A percentile compares a stretch with the other conserved stretches of the same genome.
These are phyloP conservation scores for Amphipyra tragopoginis DNA, from an alignment of 2,888 invertebrate species.

Conservation along the genomic window DNA sequence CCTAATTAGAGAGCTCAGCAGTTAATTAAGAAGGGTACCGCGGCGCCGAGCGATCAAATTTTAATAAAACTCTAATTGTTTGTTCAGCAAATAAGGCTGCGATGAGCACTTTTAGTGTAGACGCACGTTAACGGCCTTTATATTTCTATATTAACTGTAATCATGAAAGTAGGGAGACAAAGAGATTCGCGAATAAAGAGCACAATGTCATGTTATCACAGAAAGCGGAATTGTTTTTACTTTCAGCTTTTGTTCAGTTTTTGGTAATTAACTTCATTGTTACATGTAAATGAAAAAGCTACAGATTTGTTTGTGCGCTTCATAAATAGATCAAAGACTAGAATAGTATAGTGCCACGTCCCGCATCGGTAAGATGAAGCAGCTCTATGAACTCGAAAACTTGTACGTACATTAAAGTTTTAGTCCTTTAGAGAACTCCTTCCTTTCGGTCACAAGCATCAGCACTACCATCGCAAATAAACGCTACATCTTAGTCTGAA, in stretches of 20 bases:
- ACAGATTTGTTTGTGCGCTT: slow-evolving; percentile 28
- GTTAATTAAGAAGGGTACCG: slow-evolving; percentile 57
- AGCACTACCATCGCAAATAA: slow-evolving; percentile 30
- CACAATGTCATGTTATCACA: slow-evolving; percentile 46
- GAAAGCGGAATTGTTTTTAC: slow-evolving; percentile 42
- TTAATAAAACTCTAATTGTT: slow-evolving; percentile 60
- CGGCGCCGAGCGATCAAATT: slow-evolving; percentile 52
- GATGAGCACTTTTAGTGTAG: slow-evolving; percentile 38
- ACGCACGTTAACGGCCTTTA: slow-evolving; percentile 26
- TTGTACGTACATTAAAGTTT: slow-evolving; percentile 32
- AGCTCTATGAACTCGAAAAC: slow-evolving; percentile 32
- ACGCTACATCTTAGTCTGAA: slow-evolving; percentile 15
- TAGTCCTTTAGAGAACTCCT: slow-evolving; percentile 14
- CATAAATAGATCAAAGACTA: slow-evolving; percentile 24
- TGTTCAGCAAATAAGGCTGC: slow-evolving; percentile 37
- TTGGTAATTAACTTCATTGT: slow-evolving; percentile 46
- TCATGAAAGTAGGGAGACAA: slow-evolving; percentile 38
- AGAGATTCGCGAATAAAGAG: slow-evolving; percentile 47
- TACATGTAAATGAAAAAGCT: slow-evolving; percentile 40
- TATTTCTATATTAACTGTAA: slow-evolving; percentile 36
- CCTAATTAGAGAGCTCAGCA: slow-evolving; percentile 58
- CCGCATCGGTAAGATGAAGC: slow-evolving; percentile 26
- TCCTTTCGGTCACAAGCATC: slow-evolving; percentile 20
- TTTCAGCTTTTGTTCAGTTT: slow-evolving; percentile 45
- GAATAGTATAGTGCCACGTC: slow-evolving; percentile 13